Conservation (phyloP, 2,797 vertebrate species). For the Pseudochirops corinnae region DNA sequence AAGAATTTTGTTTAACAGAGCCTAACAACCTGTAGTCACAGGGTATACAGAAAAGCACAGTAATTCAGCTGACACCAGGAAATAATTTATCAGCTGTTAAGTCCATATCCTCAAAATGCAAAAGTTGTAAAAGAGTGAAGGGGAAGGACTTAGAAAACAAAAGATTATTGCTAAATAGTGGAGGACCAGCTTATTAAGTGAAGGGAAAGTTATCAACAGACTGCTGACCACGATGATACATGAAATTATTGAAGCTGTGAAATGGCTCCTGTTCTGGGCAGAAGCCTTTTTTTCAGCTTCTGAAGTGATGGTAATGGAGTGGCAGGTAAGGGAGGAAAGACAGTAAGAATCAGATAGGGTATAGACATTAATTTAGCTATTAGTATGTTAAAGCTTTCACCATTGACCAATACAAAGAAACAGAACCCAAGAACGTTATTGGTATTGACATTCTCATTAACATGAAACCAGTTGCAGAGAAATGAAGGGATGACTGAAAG, state of each 20-base stretch:
- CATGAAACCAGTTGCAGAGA: background rate
- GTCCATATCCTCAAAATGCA: background rate
- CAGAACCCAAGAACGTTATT: background rate
- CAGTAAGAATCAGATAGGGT: background rate
- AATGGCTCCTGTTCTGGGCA: background rate
- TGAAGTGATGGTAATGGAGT: background rate
- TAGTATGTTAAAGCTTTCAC: background rate
- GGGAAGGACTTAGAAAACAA: background rate
- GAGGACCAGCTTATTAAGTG: background rate
- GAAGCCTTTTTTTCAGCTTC: background rate
- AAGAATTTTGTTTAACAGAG: constrained; percentile 9
- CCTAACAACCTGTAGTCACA: background rate
- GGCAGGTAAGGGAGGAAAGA: background rate
- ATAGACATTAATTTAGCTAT: background rate
- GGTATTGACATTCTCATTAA: background rate
- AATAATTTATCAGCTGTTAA: background rate
- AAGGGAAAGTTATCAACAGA: background rate
- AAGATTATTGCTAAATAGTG: background rate
- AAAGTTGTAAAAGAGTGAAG: background rate
- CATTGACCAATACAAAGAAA: background rate
- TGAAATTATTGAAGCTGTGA: background rate
- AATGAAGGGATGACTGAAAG: background rate
- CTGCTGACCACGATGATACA: background rate
- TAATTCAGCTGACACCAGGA: background rate
- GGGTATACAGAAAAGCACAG: background rate